Evolutionary conservation across 2,888 invertebrate species (phyloP).

Genomic region (Dioctria rufipes): DNA sequence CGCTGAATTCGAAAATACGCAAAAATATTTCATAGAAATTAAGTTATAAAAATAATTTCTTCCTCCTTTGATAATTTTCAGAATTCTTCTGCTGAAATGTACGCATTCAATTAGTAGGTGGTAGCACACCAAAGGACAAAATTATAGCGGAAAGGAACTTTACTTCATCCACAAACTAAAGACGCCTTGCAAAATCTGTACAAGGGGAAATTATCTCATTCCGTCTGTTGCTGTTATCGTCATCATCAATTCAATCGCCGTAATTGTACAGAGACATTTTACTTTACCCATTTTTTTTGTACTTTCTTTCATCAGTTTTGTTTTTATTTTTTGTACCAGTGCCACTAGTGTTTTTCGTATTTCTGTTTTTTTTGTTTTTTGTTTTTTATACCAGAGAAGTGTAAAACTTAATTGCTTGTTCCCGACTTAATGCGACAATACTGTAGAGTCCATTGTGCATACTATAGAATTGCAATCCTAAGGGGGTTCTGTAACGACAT

Average conservation of each 20-base stretch:
- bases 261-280: conserved; percentile 41
- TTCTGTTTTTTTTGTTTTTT: no score
- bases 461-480: conserved; percentile 36
- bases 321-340: not conserved
- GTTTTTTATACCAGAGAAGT: conserved; percentile 46
- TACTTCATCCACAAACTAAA: no score
- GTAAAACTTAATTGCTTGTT: conserved; percentile 59
- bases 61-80: no score
- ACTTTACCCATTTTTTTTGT: conserved; percentile 21
- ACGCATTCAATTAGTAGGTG: no score
- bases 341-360: not conserved
- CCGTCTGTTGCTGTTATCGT: conserved; percentile 38
- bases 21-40: no score
- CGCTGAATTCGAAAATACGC: no score
- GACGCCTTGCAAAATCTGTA: not conserved
- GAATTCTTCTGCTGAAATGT: no score
- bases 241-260: conserved; percentile 34
- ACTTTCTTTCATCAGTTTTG: conserved; percentile 18
- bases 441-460: conserved; percentile 49
- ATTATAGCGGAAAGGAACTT: no score
- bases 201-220: conserved; percentile 24
- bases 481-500: conserved; percentile 21
- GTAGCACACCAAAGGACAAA: no score
- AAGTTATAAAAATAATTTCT: no score
- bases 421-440: conserved; percentile 58